Evolutionary conservation across 2,797 vertebrate species (phyloP).

Genomic region (Spinus olivaceus): DNA sequence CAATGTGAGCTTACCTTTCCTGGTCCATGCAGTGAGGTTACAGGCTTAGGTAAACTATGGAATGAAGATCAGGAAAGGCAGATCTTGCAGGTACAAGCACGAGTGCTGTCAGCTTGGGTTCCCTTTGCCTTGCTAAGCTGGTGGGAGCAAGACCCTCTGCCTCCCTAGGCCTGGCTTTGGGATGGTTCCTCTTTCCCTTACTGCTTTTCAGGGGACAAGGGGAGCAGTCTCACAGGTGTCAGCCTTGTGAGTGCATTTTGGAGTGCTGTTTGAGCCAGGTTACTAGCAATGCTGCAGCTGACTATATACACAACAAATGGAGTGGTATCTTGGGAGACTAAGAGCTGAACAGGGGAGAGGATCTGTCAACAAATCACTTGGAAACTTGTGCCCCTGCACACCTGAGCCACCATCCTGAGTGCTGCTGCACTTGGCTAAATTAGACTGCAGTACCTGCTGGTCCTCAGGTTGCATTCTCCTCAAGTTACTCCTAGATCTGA

Average conservation of each 20-base stretch:
- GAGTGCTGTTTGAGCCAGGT: background rate
- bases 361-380: background rate
- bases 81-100: background rate
- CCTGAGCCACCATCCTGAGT: background rate
- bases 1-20: background rate
- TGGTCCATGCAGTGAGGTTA: accelerated
- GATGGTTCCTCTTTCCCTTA: background rate
- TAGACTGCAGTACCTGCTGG: background rate
- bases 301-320: background rate
- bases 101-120: background rate
- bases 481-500: background rate
- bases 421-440: background rate
- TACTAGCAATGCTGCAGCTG: background rate
- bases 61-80: background rate
- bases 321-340: background rate
- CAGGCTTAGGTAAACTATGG: background rate
- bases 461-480: background rate
- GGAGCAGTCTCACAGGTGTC: background rate
- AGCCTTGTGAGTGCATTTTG: background rate
- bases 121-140: background rate
- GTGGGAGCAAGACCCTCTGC: background rate
- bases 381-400: background rate
- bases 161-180: background rate
- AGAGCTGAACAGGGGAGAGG: background rate
- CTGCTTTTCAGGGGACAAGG: background rate